phyloP scores from a whole-genome alignment of 2,797 vertebrate species.

The Danio kyathit region DNA sequence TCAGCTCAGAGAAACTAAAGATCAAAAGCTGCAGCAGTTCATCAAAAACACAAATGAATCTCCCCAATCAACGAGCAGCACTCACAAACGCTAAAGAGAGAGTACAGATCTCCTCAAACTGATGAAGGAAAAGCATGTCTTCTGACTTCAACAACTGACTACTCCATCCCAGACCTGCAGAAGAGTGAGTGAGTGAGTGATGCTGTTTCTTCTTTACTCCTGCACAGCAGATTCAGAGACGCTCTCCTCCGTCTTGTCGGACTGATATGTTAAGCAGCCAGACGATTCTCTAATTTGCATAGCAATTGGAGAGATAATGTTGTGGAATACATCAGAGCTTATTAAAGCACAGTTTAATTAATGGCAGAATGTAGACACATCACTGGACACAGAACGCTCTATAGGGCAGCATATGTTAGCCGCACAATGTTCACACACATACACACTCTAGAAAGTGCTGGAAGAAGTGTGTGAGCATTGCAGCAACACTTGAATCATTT shows the following conservation, averaged over 20 bases:
- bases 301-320: slow-evolving; percentile 60
- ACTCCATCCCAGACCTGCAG: too few relatives aligned
- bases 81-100: too few relatives aligned
- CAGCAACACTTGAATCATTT: too few relatives aligned
- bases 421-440: neutral
- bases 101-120: too few relatives aligned
- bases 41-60: too few relatives aligned
- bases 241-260: slow-evolving; percentile 64
- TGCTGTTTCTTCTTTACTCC: slow-evolving; percentile 24
- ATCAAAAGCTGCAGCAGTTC: neutral
- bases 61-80: too few relatives aligned
- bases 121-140: too few relatives aligned
- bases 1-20: neutral
- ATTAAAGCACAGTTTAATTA: slow-evolving; percentile 65
- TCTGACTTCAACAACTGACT: too few relatives aligned
- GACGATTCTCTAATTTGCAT: slow-evolving; percentile 67
- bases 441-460: neutral
- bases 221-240: slow-evolving; percentile 27
- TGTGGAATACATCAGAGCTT: slow-evolving; percentile 58
- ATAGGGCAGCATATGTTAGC: slow-evolving; percentile 23
- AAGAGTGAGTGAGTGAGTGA: too few relatives aligned
- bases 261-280: slow-evolving; percentile 57
- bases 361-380: slow-evolving; percentile 55
- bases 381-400: slow-evolving; percentile 47
- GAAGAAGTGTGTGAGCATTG: too few relatives aligned